A percentile compares a stretch with the other conserved stretches of the same genome.
phyloP scores from a whole-genome alignment of 2,888 invertebrate species.

The Pyrgus malvae region DNA sequence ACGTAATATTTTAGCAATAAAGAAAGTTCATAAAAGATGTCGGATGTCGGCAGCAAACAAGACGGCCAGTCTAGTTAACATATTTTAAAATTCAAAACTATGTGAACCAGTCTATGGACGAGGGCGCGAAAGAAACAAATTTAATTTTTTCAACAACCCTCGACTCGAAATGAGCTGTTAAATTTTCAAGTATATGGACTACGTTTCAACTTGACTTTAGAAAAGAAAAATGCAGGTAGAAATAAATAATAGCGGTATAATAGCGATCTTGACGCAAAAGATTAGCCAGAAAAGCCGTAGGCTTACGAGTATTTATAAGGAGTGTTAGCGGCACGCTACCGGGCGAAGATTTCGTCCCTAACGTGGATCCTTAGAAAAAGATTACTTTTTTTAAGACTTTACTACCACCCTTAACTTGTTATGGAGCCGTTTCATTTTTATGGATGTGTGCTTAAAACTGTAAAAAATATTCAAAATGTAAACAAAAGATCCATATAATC shows the following conservation, averaged over 20 bases:
- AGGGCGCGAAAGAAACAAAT: slow-evolving; percentile 62
- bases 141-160: slow-evolving; percentile 63
- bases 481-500: slow-evolving; percentile 1
- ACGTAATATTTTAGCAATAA: slow-evolving; percentile 22
- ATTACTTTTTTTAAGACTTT: slow-evolving; percentile 24
- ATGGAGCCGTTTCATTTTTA: slow-evolving; percentile 1
- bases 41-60: slow-evolving; percentile 45
- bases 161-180: slow-evolving; percentile 47
- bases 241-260: slow-evolving; percentile 80
- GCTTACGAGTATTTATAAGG: slow-evolving; percentile 80
- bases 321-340: slow-evolving; percentile 71
- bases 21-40: slow-evolving; percentile 15
- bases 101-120: slow-evolving; percentile 62
- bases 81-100: slow-evolving; percentile 69
- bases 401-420: not conserved
- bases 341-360: slow-evolving; percentile 42
- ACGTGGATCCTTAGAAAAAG: slow-evolving; percentile 26
- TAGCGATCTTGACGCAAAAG: slow-evolving; percentile 78
- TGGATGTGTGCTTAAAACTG: not conserved
- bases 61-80: slow-evolving; percentile 51
- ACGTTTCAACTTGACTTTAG: slow-evolving; percentile 67
- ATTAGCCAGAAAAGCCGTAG: slow-evolving; percentile 78
- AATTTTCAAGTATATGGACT: slow-evolving; percentile 59
- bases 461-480: slow-evolving; percentile 1
- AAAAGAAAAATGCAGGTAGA: slow-evolving; percentile 68